phyloP scores from a whole-genome alignment of 2,888 invertebrate genomes.

The Mythimna lalbum region DNA sequence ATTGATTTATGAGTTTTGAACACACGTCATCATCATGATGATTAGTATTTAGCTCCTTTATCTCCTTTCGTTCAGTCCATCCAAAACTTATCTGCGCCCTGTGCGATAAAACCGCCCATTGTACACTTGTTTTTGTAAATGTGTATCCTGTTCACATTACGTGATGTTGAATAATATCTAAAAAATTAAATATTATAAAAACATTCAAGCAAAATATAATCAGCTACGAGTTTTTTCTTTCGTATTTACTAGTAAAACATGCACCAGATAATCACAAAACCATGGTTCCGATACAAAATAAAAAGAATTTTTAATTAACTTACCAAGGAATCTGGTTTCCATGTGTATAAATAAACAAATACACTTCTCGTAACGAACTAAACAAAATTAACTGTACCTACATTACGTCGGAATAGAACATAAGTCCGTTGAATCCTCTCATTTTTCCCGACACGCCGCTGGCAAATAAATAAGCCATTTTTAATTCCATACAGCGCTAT shows the following conservation, averaged over 20 bases:
- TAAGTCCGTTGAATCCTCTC: slow-evolving; percentile 44
- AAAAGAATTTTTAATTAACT: neutral
- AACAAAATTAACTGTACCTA: slow-evolving; percentile 28
- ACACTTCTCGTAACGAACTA: neutral
- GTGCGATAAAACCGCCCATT: no score
- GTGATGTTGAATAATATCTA: no score
- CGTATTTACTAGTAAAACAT: neutral
- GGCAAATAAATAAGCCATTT: slow-evolving; percentile 57
- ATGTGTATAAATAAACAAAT: neutral
- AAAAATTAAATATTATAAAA: no score
- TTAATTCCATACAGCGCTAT: slow-evolving; percentile 56
- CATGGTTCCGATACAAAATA: neutral
- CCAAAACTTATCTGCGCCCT: no score
- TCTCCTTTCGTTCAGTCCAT: no score
- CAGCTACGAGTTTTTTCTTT: no score
- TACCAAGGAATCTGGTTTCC: neutral
- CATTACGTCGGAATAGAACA: slow-evolving; percentile 27
- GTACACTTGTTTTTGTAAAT: no score
- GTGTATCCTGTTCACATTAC: no score
- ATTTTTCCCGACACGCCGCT: slow-evolving; percentile 45
- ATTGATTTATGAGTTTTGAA: no score
- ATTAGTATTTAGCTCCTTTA: no score
- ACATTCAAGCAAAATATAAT: no score
- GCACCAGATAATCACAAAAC: neutral
- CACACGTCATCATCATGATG: no score